Evolutionary conservation across 2,797 vertebrate species (phyloP).

Genomic region (Tarsius wallacei): DNA sequence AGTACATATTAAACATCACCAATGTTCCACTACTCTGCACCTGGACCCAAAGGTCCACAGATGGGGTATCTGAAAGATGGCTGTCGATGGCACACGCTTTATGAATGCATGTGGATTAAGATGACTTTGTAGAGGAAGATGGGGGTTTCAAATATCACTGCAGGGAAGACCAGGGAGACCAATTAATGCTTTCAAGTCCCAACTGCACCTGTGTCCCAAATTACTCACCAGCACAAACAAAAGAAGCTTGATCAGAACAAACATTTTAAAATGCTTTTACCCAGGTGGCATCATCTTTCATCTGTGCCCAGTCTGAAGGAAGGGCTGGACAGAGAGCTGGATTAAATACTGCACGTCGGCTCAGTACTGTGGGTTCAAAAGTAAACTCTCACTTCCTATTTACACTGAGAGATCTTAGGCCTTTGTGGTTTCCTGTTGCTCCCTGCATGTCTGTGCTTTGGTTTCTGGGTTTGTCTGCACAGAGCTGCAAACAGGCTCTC

Average conservation of each 20-base stretch:
- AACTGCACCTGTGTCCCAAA: constrained; percentile 87
- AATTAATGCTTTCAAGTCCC: constrained; percentile 74
- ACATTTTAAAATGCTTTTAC: constrained; percentile 84
- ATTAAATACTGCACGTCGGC: constrained; percentile 79
- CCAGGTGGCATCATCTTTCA: constrained; percentile 84
- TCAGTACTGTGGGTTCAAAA: constrained; percentile 85
- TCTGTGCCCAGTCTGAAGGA: constrained; percentile 83
- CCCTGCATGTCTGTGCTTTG: constrained; percentile 87
- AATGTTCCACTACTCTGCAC: not conserved
- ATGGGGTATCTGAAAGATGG: not conserved
- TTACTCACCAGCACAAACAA: constrained; percentile 86
- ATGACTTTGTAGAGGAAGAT: constrained; percentile 69
- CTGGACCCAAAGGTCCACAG: constrained; percentile 30
- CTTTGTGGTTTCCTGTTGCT: constrained; percentile 88
- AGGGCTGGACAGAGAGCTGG: constrained; percentile 85
- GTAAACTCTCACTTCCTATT: constrained; percentile 91
- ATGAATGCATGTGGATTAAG: constrained; percentile 35
- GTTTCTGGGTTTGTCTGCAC: constrained; percentile 87
- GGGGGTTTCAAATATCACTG: constrained; percentile 72
- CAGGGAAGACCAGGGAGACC: constrained; percentile 58
- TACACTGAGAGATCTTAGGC: constrained; percentile 89
- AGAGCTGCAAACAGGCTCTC: constrained; percentile 59
- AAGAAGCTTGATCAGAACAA: constrained; percentile 85
- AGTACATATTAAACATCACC: not conserved
- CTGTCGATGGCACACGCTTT: constrained; percentile 18